Conservation (phyloP, 2,113 vertebrate species). For the Antennarius striatus region DNA sequence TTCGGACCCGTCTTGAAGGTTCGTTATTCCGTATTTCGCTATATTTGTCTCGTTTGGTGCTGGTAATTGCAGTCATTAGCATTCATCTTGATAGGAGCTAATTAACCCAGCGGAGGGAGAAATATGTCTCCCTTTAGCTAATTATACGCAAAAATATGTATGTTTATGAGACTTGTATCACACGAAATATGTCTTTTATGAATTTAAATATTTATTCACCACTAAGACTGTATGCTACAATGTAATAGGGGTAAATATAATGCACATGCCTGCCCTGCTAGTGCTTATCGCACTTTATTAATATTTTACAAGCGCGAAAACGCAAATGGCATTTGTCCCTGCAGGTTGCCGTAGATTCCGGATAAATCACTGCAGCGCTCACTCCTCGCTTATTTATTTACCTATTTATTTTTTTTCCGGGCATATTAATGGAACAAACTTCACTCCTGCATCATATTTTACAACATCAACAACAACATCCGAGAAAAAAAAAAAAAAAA, state of each 20-base stretch:
- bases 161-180: not conserved
- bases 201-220: not conserved
- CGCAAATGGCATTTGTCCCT: not conserved
- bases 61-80: conserved; percentile 69
- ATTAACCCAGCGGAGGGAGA: conserved; percentile 51
- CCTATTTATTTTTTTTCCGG: too few species aligned
- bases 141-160: not conserved
- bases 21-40: conserved; percentile 7
- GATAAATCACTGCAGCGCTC: conserved; percentile 41
- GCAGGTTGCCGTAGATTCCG: not conserved
- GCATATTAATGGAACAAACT: too few species aligned
- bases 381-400: too few species aligned
- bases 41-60: conserved; percentile 10
- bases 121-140: conserved; percentile 1
- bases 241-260: not conserved
- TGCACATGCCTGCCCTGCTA: not conserved
- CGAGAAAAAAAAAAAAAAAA: too few species aligned
- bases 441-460: too few species aligned
- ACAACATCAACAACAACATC: too few species aligned
- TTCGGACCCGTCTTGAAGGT: conserved; percentile 37
- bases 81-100: conserved; percentile 67
- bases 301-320: not conserved
- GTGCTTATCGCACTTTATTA: not conserved
- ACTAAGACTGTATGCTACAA: not conserved
- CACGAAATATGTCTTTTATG: not conserved